Conservation (phyloP, 2,113 vertebrate genomes). For the Phalacrocorax brasilianus region DNA sequence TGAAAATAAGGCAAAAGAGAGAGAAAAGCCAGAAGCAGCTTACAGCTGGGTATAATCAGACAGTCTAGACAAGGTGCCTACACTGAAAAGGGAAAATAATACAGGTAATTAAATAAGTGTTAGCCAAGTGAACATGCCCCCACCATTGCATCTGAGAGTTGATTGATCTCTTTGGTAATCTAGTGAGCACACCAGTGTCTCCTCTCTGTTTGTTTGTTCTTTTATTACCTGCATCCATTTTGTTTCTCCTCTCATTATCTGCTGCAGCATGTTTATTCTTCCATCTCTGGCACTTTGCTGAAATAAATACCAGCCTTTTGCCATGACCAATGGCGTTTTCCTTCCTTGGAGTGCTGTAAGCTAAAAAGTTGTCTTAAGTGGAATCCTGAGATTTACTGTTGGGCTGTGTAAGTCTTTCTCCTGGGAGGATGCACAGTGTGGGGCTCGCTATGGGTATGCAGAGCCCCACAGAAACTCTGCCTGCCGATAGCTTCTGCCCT, state of each 20-base stretch:
- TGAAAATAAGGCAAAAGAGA: background rate
- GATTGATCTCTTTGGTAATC: background rate
- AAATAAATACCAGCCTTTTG: background rate
- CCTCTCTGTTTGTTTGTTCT: background rate
- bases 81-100: background rate
- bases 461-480: background rate
- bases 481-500: background rate
- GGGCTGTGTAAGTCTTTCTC: background rate
- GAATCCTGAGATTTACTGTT: background rate
- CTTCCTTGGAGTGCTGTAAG: background rate
- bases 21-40: background rate
- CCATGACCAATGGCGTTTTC: background rate
- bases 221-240: background rate
- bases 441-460: accelerated
- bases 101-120: background rate
- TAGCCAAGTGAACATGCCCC: background rate
- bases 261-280: background rate
- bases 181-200: background rate
- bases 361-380: background rate
- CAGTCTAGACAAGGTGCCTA: background rate
- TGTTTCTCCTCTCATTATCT: background rate
- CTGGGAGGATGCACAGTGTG: background rate
- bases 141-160: background rate
- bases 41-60: background rate
- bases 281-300: background rate